Evolutionary conservation across 2,888 invertebrate genomes (phyloP), one percentile per base, ranked within the genome.

Genomic region (Drosophila emarginata): DNA sequence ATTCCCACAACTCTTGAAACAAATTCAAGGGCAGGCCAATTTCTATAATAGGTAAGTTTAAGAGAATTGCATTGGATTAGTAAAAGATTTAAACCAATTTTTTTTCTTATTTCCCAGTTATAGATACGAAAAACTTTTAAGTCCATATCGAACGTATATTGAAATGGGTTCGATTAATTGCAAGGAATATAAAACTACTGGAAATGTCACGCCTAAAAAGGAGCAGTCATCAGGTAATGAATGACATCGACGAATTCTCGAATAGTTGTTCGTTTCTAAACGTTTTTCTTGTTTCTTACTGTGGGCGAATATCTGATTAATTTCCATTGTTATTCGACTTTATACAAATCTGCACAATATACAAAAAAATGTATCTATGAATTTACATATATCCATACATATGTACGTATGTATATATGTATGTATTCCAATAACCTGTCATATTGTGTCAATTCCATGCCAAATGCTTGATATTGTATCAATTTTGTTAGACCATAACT

Each of bases 121-220:
- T n/a, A n/a, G 12, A 14, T 54, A 12, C 14, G 40, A 23, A 3
- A 67, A 51, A 45, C 54, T 61, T 36, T 51, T 50, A 36, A 45
- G 40, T 28, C 39, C 63, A 14, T 61, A 36, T 26, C 61, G 63
- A 45, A 64, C 73, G 37, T 39, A 67, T 67, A 84, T 52, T 0
- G 11, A 45, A 65, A 91, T 91, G 91, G 91, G 91, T 36, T 90
- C 91, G 36, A 78, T 87, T 54, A 90, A 90, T 66, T 91, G 91
- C 77, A 91, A 91, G 78, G 91, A 90, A 69, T 91, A 90, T 74
- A 89, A 87, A 51, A 90, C 91, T 7, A 83, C 80, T 26, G 89
- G 82, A 52, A 83, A 81, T 67, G 76, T 82, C 72, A 78, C 87
- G 67, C 78, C 88, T 58, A 82, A 86, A 52, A 77, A 70, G 12